Evolutionary conservation across 2,888 invertebrate genomes (phyloP).

Genomic region (Cecidostiba fungosa): DNA sequence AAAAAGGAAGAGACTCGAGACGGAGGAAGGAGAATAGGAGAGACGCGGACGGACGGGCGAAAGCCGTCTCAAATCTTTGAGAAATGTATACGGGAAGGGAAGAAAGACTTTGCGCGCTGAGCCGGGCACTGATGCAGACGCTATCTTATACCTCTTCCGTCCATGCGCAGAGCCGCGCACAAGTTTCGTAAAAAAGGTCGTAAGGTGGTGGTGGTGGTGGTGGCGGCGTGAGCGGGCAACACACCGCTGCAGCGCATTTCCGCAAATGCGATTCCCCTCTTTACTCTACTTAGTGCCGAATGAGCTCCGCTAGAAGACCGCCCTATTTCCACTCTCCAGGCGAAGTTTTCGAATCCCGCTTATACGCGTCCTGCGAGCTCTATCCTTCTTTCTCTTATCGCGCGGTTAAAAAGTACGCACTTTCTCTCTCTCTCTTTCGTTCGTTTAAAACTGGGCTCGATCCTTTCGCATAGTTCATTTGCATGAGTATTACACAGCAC

Average conservation of each 20-base stretch:
- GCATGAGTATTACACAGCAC: background rate
- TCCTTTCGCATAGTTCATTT: background rate
- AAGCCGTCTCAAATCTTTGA: conserved; percentile 26
- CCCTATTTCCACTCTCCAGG: conserved; percentile 1
- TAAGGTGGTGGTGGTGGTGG: background rate
- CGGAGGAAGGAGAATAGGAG: background rate
- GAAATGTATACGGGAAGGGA: conserved; percentile 12
- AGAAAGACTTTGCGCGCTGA: background rate
- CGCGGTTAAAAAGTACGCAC: conserved; percentile 23
- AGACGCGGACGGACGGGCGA: conserved; percentile 17
- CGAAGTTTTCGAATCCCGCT: conserved; percentile 40
- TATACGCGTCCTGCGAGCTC: background rate
- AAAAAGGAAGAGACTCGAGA: background rate
- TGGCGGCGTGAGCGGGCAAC: background rate
- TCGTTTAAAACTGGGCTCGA: conserved; percentile 15
- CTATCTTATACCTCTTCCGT: too few species aligned
- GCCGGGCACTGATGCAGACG: background rate
- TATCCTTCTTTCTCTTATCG: background rate
- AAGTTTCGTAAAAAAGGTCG: conserved; percentile 38
- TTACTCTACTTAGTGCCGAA: conserved; percentile 56
- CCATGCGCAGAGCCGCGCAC: background rate
- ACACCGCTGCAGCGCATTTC: conserved; percentile 15
- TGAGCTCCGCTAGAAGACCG: conserved; percentile 34
- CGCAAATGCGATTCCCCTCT: conserved; percentile 49
- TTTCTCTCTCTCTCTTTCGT: background rate